Conservation (phyloP, 2,797 vertebrate species). For the Zenarchopterus dispar region DNA sequence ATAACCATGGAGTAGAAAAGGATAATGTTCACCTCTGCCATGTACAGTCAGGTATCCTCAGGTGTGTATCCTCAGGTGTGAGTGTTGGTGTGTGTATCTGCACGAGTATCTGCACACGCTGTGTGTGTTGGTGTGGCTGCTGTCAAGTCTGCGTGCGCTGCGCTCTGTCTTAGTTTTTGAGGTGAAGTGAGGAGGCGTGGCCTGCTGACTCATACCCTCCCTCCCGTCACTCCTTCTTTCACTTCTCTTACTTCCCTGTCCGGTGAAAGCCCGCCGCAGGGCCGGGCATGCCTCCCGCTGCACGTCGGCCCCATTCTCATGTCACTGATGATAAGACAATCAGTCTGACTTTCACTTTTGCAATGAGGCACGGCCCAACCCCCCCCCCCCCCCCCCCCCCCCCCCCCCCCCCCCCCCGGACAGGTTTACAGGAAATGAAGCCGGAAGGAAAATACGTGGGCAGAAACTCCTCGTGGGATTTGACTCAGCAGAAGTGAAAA, state of each 20-base stretch:
- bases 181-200: constrained; percentile 36
- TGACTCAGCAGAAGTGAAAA: constrained; percentile 59
- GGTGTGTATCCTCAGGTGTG: constrained; percentile 34
- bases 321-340: constrained; percentile 26
- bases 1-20: not conserved
- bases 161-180: constrained; percentile 31
- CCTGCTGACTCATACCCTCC: not conserved
- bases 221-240: not conserved
- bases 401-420: not conserved
- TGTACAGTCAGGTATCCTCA: constrained; percentile 72
- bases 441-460: constrained; percentile 57
- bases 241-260: too few relatives aligned
- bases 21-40: constrained; percentile 81
- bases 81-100: constrained; percentile 20
- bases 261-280: too few relatives aligned
- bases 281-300: constrained; percentile 24
- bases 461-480: constrained; percentile 59
- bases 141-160: not conserved
- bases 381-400: not conserved
- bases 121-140: constrained; percentile 22
- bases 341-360: constrained; percentile 63
- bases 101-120: constrained; percentile 19
- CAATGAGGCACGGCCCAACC: constrained; percentile 13
- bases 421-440: constrained; percentile 63
- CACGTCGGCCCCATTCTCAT: constrained; percentile 31